These are phyloP conservation scores for Picathartes gymnocephalus DNA, from an alignment of 2,113 vertebrate species.

Conservation along the genomic window DNA sequence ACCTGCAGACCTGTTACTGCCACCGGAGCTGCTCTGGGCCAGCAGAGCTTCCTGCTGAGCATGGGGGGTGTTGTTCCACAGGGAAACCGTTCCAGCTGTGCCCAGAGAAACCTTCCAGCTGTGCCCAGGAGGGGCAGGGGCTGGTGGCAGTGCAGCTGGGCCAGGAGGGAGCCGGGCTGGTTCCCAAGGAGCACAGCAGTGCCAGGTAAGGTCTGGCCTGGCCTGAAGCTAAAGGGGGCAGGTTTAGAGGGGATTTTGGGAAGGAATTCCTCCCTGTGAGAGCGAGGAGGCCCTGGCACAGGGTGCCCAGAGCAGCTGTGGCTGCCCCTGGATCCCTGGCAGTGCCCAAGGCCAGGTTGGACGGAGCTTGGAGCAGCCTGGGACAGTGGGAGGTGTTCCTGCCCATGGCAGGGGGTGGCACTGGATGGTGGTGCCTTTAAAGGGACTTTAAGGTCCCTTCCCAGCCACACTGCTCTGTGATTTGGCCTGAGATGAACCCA, in stretches of 20 bases:
- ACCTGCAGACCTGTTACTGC: neutral
- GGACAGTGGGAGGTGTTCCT: neutral
- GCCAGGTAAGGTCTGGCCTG: neutral
- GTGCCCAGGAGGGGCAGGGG: too few species aligned
- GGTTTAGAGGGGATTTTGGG: neutral
- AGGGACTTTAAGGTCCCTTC: neutral
- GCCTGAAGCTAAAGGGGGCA: neutral
- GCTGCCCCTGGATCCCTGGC: neutral
- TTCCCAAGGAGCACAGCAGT: neutral
- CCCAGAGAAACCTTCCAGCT: fast-evolving
- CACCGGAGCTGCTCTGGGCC: neutral
- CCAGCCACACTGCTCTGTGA: fast-evolving
- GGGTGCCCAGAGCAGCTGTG: neutral
- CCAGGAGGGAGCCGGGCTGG: too few species aligned
- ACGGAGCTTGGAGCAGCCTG: fast-evolving
- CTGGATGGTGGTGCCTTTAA: neutral
- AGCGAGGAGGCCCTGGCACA: neutral
- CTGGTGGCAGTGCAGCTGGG: too few species aligned
- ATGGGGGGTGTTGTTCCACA: fast-evolving
- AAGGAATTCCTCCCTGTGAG: neutral
- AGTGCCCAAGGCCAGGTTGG: neutral
- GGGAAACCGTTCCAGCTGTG: neutral
- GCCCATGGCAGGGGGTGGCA: neutral
- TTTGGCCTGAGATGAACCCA: neutral
- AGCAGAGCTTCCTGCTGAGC: neutral